Evolutionary conservation across 2,888 invertebrate species (phyloP), one percentile per base, ranked within the genome.

Genomic region (Mythimna vitellina): DNA sequence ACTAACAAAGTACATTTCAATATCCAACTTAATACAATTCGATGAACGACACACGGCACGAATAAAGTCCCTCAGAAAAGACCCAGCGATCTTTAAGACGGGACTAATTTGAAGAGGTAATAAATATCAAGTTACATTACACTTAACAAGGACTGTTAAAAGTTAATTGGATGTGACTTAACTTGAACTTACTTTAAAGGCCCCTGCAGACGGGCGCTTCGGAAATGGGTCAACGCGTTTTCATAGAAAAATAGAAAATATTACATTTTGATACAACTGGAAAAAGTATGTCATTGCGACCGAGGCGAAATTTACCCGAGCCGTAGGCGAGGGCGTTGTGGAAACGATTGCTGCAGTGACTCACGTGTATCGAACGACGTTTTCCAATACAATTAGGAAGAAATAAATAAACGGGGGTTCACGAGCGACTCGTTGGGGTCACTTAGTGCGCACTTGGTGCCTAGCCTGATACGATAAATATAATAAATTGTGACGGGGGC

Each of bases 111-210:
- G 65, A 51, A 63, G 49, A 64, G 54, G 38, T 32, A 65, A 70
- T 80, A 80, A 80, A 75, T 83, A 78, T 70, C 61, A 60, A 68
- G 32, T 58, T 20, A 61, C 58, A 57, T 65, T 64, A 68, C 54
- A 54, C 20, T 38, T 38, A 69, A 70, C 54, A 60, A 75, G 58
- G 56, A 71, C 67, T 80, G 58, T 67, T 63, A 57, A 77, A 78
- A 74, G 58, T 68, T 70, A 76, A 78, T 78, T 81, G 53, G 60
- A 63, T 61, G 51, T 29, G 56, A 56, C 62, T 78, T 38, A 22
- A 53, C 22, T 67, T 67, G 10, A 14, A 14, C 51, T 49, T 56
- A 56, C 8, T 17, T 29, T 25, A 25, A 29, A 29, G 56, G 9
- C 17, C 1, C 8, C 3, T 35, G 1, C 22, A 38, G 58, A 38